Evolutionary conservation across 2,797 vertebrate species (phyloP), one percentile per base, ranked within the genome.

Genomic region (Sebastes nivosus): DNA sequence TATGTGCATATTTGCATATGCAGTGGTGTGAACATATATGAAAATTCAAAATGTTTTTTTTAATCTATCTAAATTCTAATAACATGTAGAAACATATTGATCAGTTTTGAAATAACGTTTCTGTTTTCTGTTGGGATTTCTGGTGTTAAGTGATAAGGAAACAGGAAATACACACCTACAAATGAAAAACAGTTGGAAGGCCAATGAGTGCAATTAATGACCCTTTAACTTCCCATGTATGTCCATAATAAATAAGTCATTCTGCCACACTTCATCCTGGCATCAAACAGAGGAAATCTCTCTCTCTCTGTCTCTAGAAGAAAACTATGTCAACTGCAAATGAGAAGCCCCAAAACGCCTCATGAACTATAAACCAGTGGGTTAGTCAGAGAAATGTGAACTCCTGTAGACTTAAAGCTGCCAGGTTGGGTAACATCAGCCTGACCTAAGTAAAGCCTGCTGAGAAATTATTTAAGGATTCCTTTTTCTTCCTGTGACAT

Each of bases 341-440:
- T 8, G 24, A 87, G 16, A n/a, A 46, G 20, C 34, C 46, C 42
- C 38, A 42, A 52, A 70, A 77, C 34, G n/a, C 34, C 36, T 10
- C 8, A 3, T 10, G 59, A 66, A 79, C 18, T 50, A 29, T 27
- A 80, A 87, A 83, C 72, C 60, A 61, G 42, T 20, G 30, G 57
- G 36, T 68, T 70, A 72, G 38, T 70, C 20, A 36, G 58, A 84
- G 81, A 86, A 64, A 73, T 58, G 64, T 76, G 83, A 90, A 83
- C 79, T 85, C 71, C 66, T 68, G 73, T 5, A 67, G 84, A 68
- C 72, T 78, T 79, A 57, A 82, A 81, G 63, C 76, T 80, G 77
- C 73, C 86, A 84, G 77, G 68, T 83, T 92, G 69, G 72, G 81
- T 88, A 91, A 91, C 82, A 87, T 81, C 82, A 86, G 72, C 84